Evolutionary conservation across 1,140 invertebrate genomes (phyloP), one percentile per base, ranked within the genome.

Genomic region (Brevipalpus yothersi): DNA sequence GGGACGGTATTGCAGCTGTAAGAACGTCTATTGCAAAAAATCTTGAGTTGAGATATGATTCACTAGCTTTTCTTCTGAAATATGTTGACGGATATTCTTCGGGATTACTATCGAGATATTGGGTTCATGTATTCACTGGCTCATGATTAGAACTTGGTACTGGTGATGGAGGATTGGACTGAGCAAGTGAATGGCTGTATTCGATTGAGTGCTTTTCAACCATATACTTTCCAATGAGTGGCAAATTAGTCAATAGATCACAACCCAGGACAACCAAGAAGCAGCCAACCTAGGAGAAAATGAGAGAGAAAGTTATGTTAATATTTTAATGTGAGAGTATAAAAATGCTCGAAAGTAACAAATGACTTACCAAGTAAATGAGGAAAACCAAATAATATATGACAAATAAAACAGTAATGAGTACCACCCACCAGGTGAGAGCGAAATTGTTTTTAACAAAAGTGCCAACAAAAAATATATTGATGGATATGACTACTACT

Each of bases 81-180:
- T 31, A 31, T 5, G 2, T 3, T 31, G 31, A 31, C 31, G 5
- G 31, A 31, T 31, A 31, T 31, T 31, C 5, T 5, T 5, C 5
- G 31, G 31, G 31, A 31, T 31, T 31, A 31, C 31, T 3, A 31
- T 31, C 2, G 5, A 31, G 31, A 31, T 31, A 31, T 31, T 31
- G 31, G 5, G 2, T 31, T 31, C 31, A 31, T 31, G 31, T 31
- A 31, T 31, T 5, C 31, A 31, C 31, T 31, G 31, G 2, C 31
- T 31, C 31, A 31, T 5, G 31, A 31, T 31, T 31, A 31, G 31
- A 31, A 31, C 31, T 31, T 31, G 31, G 31, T 31, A 31, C 31
- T 31, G 31, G 31, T 49, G 81, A 82, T 0, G 84, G 90, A 12
- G 67, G 88, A 12, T 84, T 80, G 69, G 87, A 31, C 31, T 31